phyloP scores from a whole-genome alignment of 2,113 vertebrate species.

The Cochlearius cochlearius region DNA sequence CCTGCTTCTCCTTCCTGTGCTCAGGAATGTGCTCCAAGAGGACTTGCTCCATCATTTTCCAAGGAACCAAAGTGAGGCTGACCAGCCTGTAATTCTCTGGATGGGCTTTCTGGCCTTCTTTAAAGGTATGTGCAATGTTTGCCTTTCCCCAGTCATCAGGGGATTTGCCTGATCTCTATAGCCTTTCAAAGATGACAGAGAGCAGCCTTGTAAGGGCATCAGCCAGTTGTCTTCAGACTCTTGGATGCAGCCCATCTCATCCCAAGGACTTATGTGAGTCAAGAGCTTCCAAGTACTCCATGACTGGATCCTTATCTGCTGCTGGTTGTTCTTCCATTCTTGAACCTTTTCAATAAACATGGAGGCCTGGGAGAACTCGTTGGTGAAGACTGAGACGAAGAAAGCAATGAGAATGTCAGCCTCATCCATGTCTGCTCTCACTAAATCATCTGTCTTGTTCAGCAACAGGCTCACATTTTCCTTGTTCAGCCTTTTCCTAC shows the following conservation, averaged over 20 bases:
- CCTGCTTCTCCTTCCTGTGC: neutral
- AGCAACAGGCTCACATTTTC: neutral
- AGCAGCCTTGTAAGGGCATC: neutral
- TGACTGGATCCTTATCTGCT: neutral
- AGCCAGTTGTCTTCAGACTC: neutral
- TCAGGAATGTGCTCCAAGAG: neutral
- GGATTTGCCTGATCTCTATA: neutral
- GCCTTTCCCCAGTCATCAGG: neutral
- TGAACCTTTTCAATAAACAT: neutral
- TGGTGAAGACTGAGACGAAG: neutral
- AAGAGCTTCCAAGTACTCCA: neutral
- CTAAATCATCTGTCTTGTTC: neutral
- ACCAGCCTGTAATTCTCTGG: neutral
- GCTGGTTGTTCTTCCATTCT: neutral
- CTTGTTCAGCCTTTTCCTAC: neutral
- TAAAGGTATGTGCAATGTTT: neutral
- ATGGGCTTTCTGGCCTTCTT: neutral
- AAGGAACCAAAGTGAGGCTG: neutral
- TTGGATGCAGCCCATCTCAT: neutral
- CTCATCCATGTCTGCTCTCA: neutral
- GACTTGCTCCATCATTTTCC: neutral
- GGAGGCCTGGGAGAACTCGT: neutral
- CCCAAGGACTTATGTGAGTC: neutral
- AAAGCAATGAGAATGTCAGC: neutral
- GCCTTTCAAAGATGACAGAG: neutral